A percentile compares a stretch with the other conserved stretches of the same genome.
Conservation (phyloP, 2,113 vertebrate genomes). For the Dipodomys merriami region DNA sequence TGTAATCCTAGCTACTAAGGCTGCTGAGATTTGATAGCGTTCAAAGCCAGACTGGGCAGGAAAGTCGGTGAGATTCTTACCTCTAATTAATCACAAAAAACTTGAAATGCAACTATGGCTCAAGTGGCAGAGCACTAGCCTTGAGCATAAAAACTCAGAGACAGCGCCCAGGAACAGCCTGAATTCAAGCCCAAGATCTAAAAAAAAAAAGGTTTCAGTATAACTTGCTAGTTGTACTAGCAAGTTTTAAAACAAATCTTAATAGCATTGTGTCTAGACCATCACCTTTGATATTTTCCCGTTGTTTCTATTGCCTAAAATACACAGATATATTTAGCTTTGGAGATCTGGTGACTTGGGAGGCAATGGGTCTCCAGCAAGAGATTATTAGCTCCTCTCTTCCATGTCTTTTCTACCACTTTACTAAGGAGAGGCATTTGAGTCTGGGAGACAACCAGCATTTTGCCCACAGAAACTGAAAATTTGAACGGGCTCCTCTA, state of each 20-base stretch:
- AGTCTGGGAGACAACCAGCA: slow-evolving; percentile 6
- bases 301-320: slow-evolving; percentile 55
- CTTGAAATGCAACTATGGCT: no score
- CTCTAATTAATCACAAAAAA: no score
- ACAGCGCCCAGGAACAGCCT: no score
- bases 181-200: no score
- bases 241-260: slow-evolving; percentile 52
- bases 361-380: slow-evolving; percentile 33
- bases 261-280: slow-evolving; percentile 64
- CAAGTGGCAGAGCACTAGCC: no score
- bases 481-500: slow-evolving; percentile 38
- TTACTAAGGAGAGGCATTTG: slow-evolving; percentile 24
- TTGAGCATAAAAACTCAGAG: no score
- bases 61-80: no score
- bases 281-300: slow-evolving; percentile 59
- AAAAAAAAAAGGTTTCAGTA: neutral
- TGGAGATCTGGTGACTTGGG: neutral
- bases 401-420: slow-evolving; percentile 23
- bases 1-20: no score
- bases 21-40: no score
- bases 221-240: slow-evolving; percentile 26
- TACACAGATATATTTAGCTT: slow-evolving; percentile 53
- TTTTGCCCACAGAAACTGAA: neutral
- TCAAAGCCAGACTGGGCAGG: no score
- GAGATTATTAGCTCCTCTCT: neutral